A percentile compares a stretch with the other conserved stretches of the same genome.
Conservation (phyloP, 2,888 invertebrate species). For the Meghimatium bilineatum region DNA sequence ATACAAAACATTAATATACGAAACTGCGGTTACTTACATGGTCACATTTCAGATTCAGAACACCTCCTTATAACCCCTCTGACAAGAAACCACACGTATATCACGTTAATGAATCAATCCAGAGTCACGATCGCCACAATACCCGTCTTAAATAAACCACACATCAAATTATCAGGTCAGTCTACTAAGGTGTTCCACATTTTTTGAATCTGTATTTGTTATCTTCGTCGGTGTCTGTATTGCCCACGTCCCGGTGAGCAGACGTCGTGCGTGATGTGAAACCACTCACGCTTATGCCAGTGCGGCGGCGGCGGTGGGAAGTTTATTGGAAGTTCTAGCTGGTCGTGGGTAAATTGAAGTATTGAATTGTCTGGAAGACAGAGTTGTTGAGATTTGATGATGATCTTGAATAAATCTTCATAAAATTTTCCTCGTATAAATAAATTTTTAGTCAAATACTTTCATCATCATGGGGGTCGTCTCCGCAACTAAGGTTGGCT, state of each 20-base stretch:
- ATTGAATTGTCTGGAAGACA: no score
- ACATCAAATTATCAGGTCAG: not conserved
- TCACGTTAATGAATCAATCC: not conserved
- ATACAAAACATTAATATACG: no score
- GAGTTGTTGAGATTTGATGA: no score
- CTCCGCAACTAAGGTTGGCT: no score
- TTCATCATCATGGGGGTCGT: no score
- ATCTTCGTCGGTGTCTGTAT: not conserved
- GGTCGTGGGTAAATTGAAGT: no score
- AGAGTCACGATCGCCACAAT: not conserved
- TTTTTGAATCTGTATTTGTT: not conserved
- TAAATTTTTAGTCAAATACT: no score
- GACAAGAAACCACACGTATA: not conserved
- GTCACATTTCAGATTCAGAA: not conserved
- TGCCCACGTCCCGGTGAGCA: not conserved
- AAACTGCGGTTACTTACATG: not conserved
- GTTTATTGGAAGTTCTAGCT: not conserved
- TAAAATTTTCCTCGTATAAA: no score
- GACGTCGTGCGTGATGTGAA: constrained; percentile 14
- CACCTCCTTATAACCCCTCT: not conserved
- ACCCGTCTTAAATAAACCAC: not conserved
- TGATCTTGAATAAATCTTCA: no score
- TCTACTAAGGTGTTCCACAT: not conserved
- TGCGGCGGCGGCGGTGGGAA: constrained; percentile 10
- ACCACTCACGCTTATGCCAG: constrained; percentile 3